Conservation (phyloP, 2,797 vertebrate species). For the Carapus acus region DNA sequence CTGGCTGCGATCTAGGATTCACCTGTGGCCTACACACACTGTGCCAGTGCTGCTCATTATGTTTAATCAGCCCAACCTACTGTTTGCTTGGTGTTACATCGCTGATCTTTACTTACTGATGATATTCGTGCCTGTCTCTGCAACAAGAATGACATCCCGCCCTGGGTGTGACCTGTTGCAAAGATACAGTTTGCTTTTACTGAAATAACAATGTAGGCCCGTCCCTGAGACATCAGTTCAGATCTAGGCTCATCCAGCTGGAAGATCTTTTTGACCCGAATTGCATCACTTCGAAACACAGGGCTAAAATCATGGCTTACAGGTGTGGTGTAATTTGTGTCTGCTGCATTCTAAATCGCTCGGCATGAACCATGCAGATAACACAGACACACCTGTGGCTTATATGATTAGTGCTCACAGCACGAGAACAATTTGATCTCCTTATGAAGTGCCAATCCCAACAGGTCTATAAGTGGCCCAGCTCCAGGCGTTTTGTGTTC, state of each 20-base stretch:
- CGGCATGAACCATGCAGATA: constrained; percentile 8
- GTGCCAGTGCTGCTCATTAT: neutral
- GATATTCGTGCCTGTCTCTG: too few relatives aligned
- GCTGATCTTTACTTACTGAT: too few relatives aligned
- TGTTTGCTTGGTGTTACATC: too few relatives aligned
- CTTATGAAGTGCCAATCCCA: constrained; percentile 43
- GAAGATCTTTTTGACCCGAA: too few relatives aligned
- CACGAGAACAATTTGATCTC: constrained; percentile 52
- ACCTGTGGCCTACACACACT: neutral
- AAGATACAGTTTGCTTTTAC: too few relatives aligned
- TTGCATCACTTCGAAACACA: neutral
- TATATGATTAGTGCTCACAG: constrained; percentile 35
- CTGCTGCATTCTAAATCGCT: neutral
- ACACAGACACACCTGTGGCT: constrained; percentile 23
- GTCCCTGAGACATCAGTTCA: too few relatives aligned
- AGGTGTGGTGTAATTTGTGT: constrained; percentile 1
- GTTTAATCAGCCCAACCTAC: neutral
- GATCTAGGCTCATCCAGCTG: too few relatives aligned
- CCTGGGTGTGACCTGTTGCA: too few relatives aligned
- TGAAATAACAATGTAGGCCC: too few relatives aligned
- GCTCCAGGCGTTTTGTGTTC: constrained; percentile 24
- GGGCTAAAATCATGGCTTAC: neutral
- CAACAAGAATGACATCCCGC: too few relatives aligned
- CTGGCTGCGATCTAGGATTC: neutral
- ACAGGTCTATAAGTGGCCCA: constrained; percentile 50